These are phyloP conservation scores for Agrypnus murinus DNA, from an alignment of 2,888 invertebrate genomes.

Conservation along the genomic window DNA sequence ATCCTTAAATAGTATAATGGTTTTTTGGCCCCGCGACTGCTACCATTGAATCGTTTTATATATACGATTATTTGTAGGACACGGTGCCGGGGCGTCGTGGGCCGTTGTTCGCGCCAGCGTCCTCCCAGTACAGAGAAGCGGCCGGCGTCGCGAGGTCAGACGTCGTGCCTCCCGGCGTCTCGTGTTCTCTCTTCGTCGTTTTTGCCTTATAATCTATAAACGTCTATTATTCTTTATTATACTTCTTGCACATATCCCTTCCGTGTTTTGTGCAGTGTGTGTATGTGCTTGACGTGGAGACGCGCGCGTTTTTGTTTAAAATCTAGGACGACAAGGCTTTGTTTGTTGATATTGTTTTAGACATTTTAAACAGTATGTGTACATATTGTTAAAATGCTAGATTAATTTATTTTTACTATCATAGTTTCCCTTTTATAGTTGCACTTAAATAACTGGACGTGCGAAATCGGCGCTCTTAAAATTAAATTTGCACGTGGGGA, in stretches of 20 bases:
- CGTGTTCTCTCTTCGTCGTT: background rate
- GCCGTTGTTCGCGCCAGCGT: slow-evolving; percentile 43
- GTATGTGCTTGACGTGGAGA: background rate
- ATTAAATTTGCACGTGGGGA: too few species aligned
- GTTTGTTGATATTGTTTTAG: too few species aligned
- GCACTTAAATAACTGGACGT: too few species aligned
- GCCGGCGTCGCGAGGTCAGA: slow-evolving; percentile 56
- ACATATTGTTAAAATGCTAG: too few species aligned
- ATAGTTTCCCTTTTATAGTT: too few species aligned
- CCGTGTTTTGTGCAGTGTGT: background rate
- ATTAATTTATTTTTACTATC: too few species aligned
- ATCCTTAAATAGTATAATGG: slow-evolving; percentile 26
- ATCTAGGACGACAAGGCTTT: too few species aligned
- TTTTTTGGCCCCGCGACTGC: slow-evolving; percentile 10
- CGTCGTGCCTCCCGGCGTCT: slow-evolving; percentile 29
- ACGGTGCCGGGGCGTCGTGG: slow-evolving; percentile 52
- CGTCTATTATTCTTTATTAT: slow-evolving; percentile 13
- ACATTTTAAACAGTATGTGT: too few species aligned
- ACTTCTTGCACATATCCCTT: background rate
- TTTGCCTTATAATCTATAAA: slow-evolving; percentile 16
- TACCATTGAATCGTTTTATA: slow-evolving; percentile 16
- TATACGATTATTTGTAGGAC: slow-evolving; percentile 55
- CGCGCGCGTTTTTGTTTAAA: slow-evolving; percentile 15
- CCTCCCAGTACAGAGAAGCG: slow-evolving; percentile 52
- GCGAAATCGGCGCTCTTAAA: too few species aligned